Evolutionary conservation across 1,140 invertebrate genomes (phyloP).

Genomic region (Daktulosphaira vitifoliae): DNA sequence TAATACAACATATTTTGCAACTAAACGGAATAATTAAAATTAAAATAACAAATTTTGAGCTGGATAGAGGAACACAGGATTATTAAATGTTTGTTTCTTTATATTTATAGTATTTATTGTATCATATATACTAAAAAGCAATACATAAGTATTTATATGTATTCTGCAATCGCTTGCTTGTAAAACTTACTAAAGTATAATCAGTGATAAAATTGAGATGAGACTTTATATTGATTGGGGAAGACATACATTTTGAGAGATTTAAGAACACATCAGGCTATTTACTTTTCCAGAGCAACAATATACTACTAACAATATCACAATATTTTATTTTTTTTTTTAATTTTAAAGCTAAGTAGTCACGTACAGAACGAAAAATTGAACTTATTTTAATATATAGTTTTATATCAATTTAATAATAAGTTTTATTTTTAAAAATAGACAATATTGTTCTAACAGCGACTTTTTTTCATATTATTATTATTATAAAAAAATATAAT

Average conservation of each 20-base stretch:
- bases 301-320: conserved; percentile 29
- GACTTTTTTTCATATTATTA: conserved; percentile 12
- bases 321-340: conserved; percentile 8
- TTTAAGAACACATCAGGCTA: conserved; percentile 32
- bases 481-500: conserved; percentile 33
- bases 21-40: not conserved
- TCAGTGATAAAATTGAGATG: conserved; percentile 16
- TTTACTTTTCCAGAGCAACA: conserved; percentile 24
- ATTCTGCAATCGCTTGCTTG: not conserved
- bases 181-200: conserved; percentile 18
- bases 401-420: conserved; percentile 6
- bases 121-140: conserved; percentile 1
- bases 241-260: conserved; percentile 31
- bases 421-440: conserved; percentile 28
- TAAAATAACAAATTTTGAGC: conserved; percentile 27
- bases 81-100: not conserved
- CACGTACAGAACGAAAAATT: conserved; percentile 18
- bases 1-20: not conserved
- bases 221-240: conserved; percentile 18
- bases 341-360: conserved; percentile 24
- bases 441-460: conserved; percentile 24
- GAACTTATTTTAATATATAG: conserved; percentile 5
- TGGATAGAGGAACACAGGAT: conserved; percentile 25
- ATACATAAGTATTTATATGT: not conserved
- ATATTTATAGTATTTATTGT: conserved; percentile 1